Evolutionary conservation across 2,113 vertebrate genomes (phyloP).

Genomic region (Atlantisia rogersi): DNA sequence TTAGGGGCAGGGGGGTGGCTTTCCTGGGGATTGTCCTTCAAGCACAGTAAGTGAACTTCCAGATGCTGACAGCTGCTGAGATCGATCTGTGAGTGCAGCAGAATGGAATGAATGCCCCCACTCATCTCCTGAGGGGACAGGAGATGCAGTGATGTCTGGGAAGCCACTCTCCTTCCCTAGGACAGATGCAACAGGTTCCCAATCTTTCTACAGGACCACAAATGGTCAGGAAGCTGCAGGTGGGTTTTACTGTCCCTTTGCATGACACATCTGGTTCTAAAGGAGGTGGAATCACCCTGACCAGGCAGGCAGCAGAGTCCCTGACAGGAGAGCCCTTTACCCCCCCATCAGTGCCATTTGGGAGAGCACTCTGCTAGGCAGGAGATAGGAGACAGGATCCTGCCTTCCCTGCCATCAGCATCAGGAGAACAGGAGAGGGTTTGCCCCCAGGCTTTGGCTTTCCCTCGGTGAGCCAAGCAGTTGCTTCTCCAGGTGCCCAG

Average conservation of each 20-base stretch:
- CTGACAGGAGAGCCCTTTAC: neutral
- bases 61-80: neutral
- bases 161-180: neutral
- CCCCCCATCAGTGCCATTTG: neutral
- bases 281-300: neutral
- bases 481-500: neutral
- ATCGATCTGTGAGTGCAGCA: neutral
- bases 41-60: neutral
- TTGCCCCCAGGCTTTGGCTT: neutral
- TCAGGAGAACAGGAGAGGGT: neutral
- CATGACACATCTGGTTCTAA: neutral
- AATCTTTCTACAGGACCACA: neutral
- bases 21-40: neutral
- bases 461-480: neutral
- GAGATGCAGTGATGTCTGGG: neutral
- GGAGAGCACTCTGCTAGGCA: neutral
- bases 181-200: neutral
- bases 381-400: neutral
- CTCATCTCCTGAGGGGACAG: neutral
- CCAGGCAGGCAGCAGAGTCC: neutral
- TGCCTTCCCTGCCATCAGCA: neutral
- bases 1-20: neutral
- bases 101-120: neutral
- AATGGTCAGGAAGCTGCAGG: neutral
- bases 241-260: neutral